Conservation (phyloP, 2,888 invertebrate genomes). For the Teleogryllus oceanicus region DNA sequence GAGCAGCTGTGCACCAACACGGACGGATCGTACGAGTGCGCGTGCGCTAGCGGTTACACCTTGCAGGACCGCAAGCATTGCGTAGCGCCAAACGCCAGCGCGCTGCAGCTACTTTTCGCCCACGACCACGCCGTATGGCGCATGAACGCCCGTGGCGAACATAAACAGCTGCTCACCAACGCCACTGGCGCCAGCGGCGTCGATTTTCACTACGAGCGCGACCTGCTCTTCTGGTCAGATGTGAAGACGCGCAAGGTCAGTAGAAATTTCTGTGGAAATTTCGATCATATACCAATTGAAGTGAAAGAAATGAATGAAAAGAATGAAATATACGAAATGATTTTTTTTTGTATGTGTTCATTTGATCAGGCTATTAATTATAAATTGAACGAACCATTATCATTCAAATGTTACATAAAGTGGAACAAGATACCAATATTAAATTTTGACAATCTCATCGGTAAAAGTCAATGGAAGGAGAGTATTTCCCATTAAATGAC, state of each 20-base stretch:
- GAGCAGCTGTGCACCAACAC: conserved; percentile 91
- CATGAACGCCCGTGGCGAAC: conserved; percentile 62
- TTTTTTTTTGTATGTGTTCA: too few relatives aligned
- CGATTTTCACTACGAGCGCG: conserved; percentile 75
- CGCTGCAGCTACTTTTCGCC: conserved; percentile 59
- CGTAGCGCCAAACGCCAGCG: conserved; percentile 57
- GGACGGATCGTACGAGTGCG: conserved; percentile 75
- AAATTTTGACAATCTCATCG: too few relatives aligned
- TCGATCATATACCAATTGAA: neutral
- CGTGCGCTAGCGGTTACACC: conserved; percentile 75
- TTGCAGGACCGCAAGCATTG: conserved; percentile 61
- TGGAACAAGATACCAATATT: too few relatives aligned
- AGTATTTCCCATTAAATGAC: too few relatives aligned
- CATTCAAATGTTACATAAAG: too few relatives aligned
- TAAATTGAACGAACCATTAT: too few relatives aligned
- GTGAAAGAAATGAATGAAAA: neutral
- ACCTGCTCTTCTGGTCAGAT: conserved; percentile 85
- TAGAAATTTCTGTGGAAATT: conserved; percentile 44
- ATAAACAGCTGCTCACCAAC: conserved; percentile 64
- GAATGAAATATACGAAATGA: too few relatives aligned
- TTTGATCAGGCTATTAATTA: too few relatives aligned
- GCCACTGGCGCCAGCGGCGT: conserved; percentile 81
- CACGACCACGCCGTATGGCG: conserved; percentile 68
- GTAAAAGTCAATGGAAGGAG: too few relatives aligned
- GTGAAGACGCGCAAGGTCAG: conserved; percentile 76